Evolutionary conservation across 2,113 vertebrate genomes (phyloP).

Genomic region (Asarcornis scutulata): DNA sequence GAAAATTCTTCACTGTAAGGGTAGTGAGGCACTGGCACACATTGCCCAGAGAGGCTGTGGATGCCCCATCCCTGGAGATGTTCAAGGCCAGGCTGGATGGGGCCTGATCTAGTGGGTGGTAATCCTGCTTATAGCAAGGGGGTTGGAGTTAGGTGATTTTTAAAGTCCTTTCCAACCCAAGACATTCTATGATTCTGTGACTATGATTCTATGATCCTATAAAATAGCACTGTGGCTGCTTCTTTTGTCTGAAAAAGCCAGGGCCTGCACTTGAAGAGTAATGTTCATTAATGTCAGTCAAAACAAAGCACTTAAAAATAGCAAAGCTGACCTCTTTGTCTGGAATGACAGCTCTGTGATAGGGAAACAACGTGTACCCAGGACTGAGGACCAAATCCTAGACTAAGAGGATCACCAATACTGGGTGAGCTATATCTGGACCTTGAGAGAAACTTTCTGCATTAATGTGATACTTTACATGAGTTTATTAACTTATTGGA

Average conservation of each 20-base stretch:
- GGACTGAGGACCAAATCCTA: not conserved
- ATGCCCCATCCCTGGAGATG: no score
- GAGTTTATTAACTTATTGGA: not conserved
- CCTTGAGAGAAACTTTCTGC: not conserved
- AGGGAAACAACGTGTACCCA: not conserved
- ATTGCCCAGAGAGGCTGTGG: no score
- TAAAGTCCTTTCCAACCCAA: no score
- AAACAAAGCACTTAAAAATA: conserved; percentile 27
- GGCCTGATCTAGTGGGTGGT: no score
- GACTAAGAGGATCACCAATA: not conserved
- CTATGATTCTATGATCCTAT: no score
- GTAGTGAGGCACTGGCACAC: no score
- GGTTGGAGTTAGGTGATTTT: no score
- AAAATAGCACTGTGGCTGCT: not conserved
- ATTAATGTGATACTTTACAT: not conserved
- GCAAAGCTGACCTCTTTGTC: not conserved
- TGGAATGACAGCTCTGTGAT: not conserved
- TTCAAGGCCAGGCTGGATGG: no score
- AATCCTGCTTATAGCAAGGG: no score
- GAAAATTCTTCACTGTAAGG: no score
- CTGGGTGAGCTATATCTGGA: not conserved
- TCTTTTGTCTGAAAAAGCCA: conserved; percentile 9
- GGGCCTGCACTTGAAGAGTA: not conserved
- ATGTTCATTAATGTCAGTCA: conserved; percentile 8
- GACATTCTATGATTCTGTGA: no score